Percentiles rank a stretch among this genome's conserved stretches.
Evolutionary conservation across 2,888 invertebrate genomes (phyloP).

Genomic region (Cephus nigrinus): DNA sequence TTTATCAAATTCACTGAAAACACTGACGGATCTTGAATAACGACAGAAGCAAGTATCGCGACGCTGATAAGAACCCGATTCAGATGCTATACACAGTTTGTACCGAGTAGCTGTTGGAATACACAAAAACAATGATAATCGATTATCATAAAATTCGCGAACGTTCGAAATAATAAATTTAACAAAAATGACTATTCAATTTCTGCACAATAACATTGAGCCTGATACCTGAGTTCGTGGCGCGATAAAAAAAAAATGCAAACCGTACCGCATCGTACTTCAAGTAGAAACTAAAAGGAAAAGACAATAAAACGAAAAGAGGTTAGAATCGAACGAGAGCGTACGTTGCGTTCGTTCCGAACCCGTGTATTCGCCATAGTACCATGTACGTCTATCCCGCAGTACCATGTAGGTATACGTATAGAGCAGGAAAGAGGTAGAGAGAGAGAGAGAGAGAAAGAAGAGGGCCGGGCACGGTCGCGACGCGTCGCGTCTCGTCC

Average conservation of each 20-base stretch:
- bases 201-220: background rate
- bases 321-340: background rate
- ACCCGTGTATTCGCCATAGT: background rate
- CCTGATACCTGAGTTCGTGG: background rate
- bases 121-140: background rate
- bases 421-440: constrained; percentile 8
- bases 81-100: background rate
- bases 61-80: background rate
- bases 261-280: background rate
- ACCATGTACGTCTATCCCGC: background rate
- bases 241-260: background rate
- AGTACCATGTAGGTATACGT: background rate
- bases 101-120: background rate
- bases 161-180: background rate
- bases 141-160: background rate
- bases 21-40: background rate
- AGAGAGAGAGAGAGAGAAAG: background rate
- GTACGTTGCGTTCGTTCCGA: background rate
- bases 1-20: background rate
- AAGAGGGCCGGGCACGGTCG: background rate
- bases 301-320: constrained; percentile 1
- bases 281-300: background rate
- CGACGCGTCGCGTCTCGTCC: background rate
- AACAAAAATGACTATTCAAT: background rate
- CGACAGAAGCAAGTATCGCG: background rate